Conservation (phyloP, 2,888 invertebrate genomes). For the Agrochola macilenta region DNA sequence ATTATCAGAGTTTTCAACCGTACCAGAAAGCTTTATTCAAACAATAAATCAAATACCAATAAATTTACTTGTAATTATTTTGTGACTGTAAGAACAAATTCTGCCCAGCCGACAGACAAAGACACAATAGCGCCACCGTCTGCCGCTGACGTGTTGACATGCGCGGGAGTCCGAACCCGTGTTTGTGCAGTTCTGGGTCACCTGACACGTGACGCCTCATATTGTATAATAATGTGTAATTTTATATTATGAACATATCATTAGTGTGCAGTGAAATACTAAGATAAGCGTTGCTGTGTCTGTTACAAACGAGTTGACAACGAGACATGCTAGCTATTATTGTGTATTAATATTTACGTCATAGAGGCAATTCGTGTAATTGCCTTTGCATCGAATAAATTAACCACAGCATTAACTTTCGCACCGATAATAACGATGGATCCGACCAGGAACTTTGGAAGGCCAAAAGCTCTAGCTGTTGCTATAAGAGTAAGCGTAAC, state of each 20-base stretch:
- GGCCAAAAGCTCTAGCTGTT: background rate
- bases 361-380: background rate
- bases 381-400: background rate
- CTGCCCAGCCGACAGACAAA: background rate
- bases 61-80: background rate
- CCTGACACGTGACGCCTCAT: conserved; percentile 33
- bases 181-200: conserved; percentile 38
- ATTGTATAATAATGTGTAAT: background rate
- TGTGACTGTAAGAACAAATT: background rate
- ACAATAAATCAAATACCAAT: background rate
- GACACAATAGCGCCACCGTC: conserved; percentile 6
- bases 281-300: background rate
- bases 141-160: conserved; percentile 51
- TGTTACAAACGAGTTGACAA: background rate
- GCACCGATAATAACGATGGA: background rate
- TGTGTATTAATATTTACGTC: background rate
- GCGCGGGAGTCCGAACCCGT: conserved; percentile 37
- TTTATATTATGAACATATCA: background rate
- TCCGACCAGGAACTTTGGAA: background rate
- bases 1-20: background rate
- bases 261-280: background rate
- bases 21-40: background rate
- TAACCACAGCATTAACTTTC: background rate
- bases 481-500: background rate
- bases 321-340: background rate